Evolutionary conservation across 2,888 invertebrate genomes (phyloP), one percentile per base, ranked within the genome.

Genomic region (Drosophila pullipes): DNA sequence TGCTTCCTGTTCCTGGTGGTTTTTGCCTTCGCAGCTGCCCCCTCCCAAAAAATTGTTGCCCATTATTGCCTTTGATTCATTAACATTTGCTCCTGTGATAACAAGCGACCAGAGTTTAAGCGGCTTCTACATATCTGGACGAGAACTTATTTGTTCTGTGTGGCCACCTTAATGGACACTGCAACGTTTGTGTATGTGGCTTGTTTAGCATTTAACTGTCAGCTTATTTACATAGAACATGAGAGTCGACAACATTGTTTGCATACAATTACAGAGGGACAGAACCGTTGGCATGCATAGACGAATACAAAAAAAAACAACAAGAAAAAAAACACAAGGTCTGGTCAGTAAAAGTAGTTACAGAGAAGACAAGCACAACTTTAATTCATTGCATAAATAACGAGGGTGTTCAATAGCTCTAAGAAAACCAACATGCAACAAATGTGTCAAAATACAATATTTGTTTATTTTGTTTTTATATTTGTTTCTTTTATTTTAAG

Each of bases 171-270:
- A 82, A 85, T 81, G 74, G 66, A 55, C 55, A 37, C 53, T 44
- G 44, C 44, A 22, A 13, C 22, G 6, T 22, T 13, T 2, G 65
- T 69, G 62, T 68, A 63, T 72, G 69, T 64, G 81, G 60, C 80
- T 76, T 81, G 87, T 74, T 89, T 81, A 74, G 70, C 81, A 86
- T 84, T 86, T 81, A 76, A 76, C 79, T 79, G 84, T 77, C 78
- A 75, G 74, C 81, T 82, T 90, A 90, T 90, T 90, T 90, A 82
- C 90, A 90, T 90, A 90, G 84, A 88, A 90, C 90, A 90, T 78
- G 90, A 81, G 85, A 90, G 78, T 76, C 81, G 61, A 66, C 74
- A 78, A 69, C 81, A 84, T 79, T 89, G 91, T 91, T 90, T 91
- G 90, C 90, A 90, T 90, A 89, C 83, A 87, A 82, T 81, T 89